A percentile compares a stretch with the other conserved stretches of the same genome.
Evolutionary conservation across 2,797 vertebrate species (phyloP).

Genomic region (Pempheris klunzingeri): DNA sequence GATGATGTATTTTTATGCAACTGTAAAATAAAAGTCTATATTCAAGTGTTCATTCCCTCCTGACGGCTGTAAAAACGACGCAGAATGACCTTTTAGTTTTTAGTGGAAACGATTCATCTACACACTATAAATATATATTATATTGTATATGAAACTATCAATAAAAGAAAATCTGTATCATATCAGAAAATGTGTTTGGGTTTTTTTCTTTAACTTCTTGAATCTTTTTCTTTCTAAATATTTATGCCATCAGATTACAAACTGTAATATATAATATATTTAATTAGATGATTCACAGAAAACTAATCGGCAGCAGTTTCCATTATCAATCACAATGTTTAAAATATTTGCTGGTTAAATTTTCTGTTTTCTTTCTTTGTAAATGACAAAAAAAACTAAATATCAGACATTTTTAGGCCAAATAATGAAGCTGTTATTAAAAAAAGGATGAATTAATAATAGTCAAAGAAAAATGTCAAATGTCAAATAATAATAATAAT

Average conservation of each 20-base stretch:
- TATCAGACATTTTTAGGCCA: no score
- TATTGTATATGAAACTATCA: conserved; percentile 80
- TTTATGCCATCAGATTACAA: not conserved
- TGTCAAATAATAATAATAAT: no score
- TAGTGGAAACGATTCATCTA: conserved; percentile 69
- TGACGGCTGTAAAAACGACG: conserved; percentile 65
- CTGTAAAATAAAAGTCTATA: conserved; percentile 71
- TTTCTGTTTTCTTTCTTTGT: no score
- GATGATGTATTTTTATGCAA: conserved; percentile 84
- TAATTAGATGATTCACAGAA: not conserved
- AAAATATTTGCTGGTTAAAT: not conserved
- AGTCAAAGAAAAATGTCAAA: no score
- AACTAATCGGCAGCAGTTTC: not conserved
- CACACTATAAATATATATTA: conserved; percentile 72
- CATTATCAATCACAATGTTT: no score
- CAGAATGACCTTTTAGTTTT: conserved; percentile 71
- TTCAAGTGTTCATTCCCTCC: conserved; percentile 79
- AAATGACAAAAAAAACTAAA: no score
- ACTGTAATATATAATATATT: no score
- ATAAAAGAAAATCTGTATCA: conserved; percentile 75
- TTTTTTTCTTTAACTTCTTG: no score
- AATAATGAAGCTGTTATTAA: no score
- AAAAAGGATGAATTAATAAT: no score
- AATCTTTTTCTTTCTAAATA: not conserved
- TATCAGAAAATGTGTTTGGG: conserved; percentile 26